Base-by-base conservation (phyloP, 1,140 invertebrate genomes). In the Aporrectodea caliginosa region DNA sequence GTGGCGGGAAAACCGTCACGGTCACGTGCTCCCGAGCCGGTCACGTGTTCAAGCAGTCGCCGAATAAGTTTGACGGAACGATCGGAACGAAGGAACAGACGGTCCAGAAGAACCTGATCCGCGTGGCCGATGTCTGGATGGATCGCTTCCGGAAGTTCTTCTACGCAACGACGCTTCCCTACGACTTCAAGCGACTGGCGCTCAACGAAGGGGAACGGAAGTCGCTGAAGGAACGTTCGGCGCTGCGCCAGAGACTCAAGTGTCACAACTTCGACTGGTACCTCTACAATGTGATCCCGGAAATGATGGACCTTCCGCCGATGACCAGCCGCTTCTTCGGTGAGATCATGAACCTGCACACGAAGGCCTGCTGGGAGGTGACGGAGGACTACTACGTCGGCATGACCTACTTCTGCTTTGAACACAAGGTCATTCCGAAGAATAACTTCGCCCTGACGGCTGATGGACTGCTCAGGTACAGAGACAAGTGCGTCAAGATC, bases 351-450 rank as follows among this genome's bases (percentile, higher is more conserved):
- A 82, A 80, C 58, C 27, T 72, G n/a, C 72, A 78, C 73, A 80
- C 81, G n/a, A 1, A 2, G 33, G 76, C 43, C 32, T 82, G 81
- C 71, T 77, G 75, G 58, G 76, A 34, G 33, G 75, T 78, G 0
- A 70, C 79, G 32, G 35, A 80, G 16, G 81, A 82, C 35, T 68
- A 78, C 14, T 80, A 75, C 58, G 75, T 82, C 16, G 79, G 79
- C 30, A 80, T 82, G 29, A 82, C 78, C 1, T 76, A 80, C 71
- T 69, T 73, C 31, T 82, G 81, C 32, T 82, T 75, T 34, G 76
- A 34, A 68, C 77, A 78, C 70, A 77, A 79, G 70, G 80, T 82
- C 27, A 69, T 80, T n/a, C 81, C 81, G 0, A 79, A 80, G 75
- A 82, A 82, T 30, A 73, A 72, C 1, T 82, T 82, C 70, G 79